Conservation (phyloP, 2,113 vertebrate genomes). For the Cettia cetti region DNA sequence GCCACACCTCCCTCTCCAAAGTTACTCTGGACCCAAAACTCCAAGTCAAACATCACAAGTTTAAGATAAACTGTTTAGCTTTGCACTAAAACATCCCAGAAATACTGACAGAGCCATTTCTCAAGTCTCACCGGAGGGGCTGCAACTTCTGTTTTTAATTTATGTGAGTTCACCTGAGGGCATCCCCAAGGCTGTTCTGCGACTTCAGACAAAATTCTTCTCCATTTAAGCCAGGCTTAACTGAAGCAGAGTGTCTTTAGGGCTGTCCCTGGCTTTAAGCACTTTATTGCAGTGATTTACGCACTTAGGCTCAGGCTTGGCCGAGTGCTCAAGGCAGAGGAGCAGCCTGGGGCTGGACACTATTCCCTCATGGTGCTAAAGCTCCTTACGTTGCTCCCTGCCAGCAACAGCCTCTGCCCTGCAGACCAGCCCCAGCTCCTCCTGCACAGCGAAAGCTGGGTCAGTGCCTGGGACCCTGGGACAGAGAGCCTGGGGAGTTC, state of each 20-base stretch:
- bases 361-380: accelerated
- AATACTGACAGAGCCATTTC: neutral
- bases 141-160: accelerated
- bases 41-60: accelerated
- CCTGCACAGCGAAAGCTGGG: neutral
- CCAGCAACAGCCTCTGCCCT: neutral
- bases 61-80: neutral
- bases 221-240: neutral
- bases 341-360: neutral
- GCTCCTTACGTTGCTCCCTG: neutral
- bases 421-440: neutral
- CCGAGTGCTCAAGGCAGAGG: neutral
- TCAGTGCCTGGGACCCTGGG: neutral
- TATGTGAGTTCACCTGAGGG: accelerated
- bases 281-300: neutral
- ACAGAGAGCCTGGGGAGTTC: neutral
- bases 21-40: neutral
- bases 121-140: no score
- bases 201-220: neutral
- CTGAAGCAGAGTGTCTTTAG: accelerated
- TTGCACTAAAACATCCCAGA: neutral
- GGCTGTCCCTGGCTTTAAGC: neutral
- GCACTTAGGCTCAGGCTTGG: neutral
- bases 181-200: neutral
- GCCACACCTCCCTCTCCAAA: neutral